Evolutionary conservation across 1,140 invertebrate species (phyloP).

Genomic region (Dysdera silvatica): DNA sequence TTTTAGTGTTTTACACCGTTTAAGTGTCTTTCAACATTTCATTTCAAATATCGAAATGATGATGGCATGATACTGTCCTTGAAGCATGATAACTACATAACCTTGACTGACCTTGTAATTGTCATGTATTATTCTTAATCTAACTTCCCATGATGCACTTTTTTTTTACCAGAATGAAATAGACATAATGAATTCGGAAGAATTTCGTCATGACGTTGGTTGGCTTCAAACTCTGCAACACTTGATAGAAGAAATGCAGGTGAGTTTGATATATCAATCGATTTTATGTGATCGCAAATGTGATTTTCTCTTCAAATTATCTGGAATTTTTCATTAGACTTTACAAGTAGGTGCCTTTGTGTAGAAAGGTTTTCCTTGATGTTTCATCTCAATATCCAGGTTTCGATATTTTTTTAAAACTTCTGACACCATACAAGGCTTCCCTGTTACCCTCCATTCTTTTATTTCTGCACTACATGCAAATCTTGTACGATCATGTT

Average conservation of each 20-base stretch:
- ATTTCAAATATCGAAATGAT: too few relatives aligned
- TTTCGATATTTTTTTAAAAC: too few relatives aligned
- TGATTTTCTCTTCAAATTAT: background rate
- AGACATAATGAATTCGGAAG: constrained; percentile 68
- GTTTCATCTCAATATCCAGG: too few relatives aligned
- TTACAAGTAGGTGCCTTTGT: background rate
- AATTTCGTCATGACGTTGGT: constrained; percentile 79
- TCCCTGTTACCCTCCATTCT: too few relatives aligned
- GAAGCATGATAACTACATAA: too few relatives aligned
- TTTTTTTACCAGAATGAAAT: constrained; percentile 73
- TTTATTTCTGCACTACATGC: too few relatives aligned
- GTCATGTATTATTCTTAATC: background rate
- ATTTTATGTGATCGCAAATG: background rate
- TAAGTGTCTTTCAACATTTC: too few relatives aligned
- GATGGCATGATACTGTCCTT: too few relatives aligned
- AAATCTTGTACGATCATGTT: too few relatives aligned
- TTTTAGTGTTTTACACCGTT: too few relatives aligned
- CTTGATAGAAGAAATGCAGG: constrained; percentile 64
- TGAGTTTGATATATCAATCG: background rate
- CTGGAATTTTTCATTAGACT: background rate
- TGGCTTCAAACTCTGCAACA: constrained; percentile 89
- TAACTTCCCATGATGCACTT: background rate
- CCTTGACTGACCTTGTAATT: too few relatives aligned
- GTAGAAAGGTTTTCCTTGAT: background rate
- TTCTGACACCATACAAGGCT: too few relatives aligned